phyloP scores from a whole-genome alignment of 2,113 vertebrate species.

The Meles meles region DNA sequence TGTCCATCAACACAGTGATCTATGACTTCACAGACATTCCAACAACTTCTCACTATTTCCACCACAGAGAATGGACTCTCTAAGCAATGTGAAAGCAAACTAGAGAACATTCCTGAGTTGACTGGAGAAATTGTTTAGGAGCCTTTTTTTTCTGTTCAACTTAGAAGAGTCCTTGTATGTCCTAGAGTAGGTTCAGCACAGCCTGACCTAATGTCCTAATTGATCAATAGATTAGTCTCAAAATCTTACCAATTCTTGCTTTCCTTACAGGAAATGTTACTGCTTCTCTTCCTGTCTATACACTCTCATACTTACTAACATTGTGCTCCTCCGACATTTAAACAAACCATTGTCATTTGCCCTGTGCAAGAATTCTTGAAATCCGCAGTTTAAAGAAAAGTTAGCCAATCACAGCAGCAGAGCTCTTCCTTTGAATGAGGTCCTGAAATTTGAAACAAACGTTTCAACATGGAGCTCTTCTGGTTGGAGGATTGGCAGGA shows the following conservation, averaged over 20 bases:
- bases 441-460: conserved; percentile 11
- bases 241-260: not conserved
- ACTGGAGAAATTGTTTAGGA: not conserved
- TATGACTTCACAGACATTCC: not conserved
- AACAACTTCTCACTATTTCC: not conserved
- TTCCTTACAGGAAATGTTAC: not conserved
- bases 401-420: not conserved
- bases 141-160: not conserved
- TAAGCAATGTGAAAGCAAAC: not conserved
- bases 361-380: not conserved
- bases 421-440: conserved; percentile 1
- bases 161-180: not conserved
- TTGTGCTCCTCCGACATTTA: not conserved
- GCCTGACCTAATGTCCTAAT: not conserved
- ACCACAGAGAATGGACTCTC: not conserved
- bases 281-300: not conserved
- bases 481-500: not conserved
- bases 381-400: not conserved
- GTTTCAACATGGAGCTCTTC: not conserved
- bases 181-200: not conserved
- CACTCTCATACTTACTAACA: not conserved
- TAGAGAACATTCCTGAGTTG: not conserved
- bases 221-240: not conserved
- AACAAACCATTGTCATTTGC: not conserved
- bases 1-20: not conserved